phyloP scores from a whole-genome alignment of 2,797 vertebrate genomes.

The Lagodon rhomboides region DNA sequence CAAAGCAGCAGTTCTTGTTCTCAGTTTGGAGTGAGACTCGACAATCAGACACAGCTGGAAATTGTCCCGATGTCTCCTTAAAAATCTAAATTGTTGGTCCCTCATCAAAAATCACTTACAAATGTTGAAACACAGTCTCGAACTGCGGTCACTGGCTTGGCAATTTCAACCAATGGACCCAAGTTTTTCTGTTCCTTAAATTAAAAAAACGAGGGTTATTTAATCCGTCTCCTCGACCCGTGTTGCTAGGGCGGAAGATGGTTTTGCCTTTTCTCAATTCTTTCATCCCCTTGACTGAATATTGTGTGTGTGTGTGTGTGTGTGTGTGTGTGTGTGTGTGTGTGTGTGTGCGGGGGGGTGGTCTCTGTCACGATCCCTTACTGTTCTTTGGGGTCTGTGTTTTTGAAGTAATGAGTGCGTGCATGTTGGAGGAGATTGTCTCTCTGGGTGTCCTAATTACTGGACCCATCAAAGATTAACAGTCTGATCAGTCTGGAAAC shows the following conservation, averaged over 20 bases:
- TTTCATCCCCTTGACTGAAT: constrained; percentile 19
- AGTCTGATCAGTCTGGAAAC: constrained; percentile 32
- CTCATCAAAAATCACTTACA: too few species aligned
- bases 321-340: not conserved
- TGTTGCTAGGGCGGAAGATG: not conserved
- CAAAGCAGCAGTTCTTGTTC: too few species aligned
- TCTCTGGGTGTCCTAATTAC: constrained; percentile 51
- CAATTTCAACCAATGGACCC: not conserved
- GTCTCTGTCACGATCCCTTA: constrained; percentile 9
- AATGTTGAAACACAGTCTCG: too few species aligned
- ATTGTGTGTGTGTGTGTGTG: not conserved
- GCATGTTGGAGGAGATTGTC: constrained; percentile 27
- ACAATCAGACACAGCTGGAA: not conserved
- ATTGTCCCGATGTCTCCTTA: too few species aligned
- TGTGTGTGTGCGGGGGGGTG: not conserved
- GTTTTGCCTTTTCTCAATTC: not conserved
- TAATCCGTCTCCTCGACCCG: not conserved
- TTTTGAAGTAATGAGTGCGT: constrained; percentile 18
- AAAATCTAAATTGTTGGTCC: too few species aligned
- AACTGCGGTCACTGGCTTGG: too few species aligned
- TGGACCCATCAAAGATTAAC: constrained; percentile 46
- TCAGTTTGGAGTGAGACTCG: too few species aligned
- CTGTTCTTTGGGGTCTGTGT: constrained; percentile 38
- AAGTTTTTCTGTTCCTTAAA: not conserved
- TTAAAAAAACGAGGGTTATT: not conserved